Evolutionary conservation across 2,797 vertebrate genomes (phyloP), one percentile per base, ranked within the genome.

Genomic region (Parauchenoglanis ngamensis): DNA sequence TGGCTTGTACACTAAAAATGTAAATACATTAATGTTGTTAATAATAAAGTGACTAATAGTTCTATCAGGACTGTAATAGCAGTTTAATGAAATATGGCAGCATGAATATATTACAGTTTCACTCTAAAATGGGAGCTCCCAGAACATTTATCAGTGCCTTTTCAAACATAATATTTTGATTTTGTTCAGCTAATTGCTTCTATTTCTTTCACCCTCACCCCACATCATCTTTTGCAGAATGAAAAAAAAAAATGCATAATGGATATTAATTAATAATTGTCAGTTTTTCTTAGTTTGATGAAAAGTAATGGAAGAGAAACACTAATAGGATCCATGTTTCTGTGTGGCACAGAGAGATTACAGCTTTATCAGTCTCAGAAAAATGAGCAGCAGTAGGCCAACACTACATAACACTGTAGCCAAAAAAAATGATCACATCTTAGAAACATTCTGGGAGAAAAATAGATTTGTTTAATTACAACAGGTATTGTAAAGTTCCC

Each of bases 1-100:
- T 96, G 96, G 96, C 98, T 97, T 98, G 98, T 98, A 97, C 96
- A 98, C 97, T 97, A 97, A 99, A 98, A 99, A 99, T 99, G 97
- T 99, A 98, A 98, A 99, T 98, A 99, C 98, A 99, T 99, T 98
- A 98, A 98, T 98, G 97, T 97, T 98, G 98, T 99, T 99, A 98
- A 99, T 99, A 99, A 99, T 98, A 97, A 97, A 98, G 97, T 97
- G 98, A 98, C 98, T 98, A 98, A 99, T 96, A 95, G 95, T 96
- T 96, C 95, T 95, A 95, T 96, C 95, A 96, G 90, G 95, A 94
- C 94, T 94, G 95, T 96, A 96, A 96, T 96, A 95, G 95, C 95
- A 94, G 94, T 96, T 96, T 96, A 96, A 96, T 96, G 95, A 95
- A 96, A 96, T 95, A 95, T 96, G 95, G 96, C 95, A 95, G 94